Base-by-base conservation (phyloP, 2,113 vertebrate species). In the Dendrocopos noguchii region DNA sequence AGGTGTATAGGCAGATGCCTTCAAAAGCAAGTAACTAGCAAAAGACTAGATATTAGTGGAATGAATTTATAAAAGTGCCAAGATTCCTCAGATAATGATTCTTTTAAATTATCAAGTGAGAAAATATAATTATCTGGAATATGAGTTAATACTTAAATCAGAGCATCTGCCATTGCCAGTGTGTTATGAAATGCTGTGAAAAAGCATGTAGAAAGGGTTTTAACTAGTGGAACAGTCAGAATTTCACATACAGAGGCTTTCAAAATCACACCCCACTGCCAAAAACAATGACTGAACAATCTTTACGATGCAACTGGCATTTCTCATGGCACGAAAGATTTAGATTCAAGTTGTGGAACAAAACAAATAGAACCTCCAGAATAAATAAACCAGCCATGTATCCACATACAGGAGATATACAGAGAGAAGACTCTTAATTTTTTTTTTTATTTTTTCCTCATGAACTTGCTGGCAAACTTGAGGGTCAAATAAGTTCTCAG, bases 61-160 rank as follows among this genome's bases (percentile, higher is more conserved):
- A 92, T 56, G 5, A 66, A 79, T 70, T 79, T 79, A 50, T 89
- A 20, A 80, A 76, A 82, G 20, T 44, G 4, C 28, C 2, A 4
- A 94, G 24, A 83, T 80, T 74, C 15, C 13, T 83, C 80, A 85
- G 42, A 80, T 4, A 88, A 92, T n/a, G 20, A 87, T 52, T 78
- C 52, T 77, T 67, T 56, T 55, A 93, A 94, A 67, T 71, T 85
- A 77, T 80, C 64, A 64, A 80, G 19, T 65, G 67, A 87, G 63
- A 70, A 94, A 85, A 91, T 4, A 67, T 9, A 91, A 86, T 6
- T 90, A 80, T 88, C 10, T 88, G 36, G 19, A 90, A 20, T 47
- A 75, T 53, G 34, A 93, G 28, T 68, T 95, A 95, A 95, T 85
- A 91, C 93, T 94, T 90, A 91, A 91, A 94, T 85, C 82, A 78